Evolutionary conservation across 2,888 invertebrate genomes (phyloP).

Genomic region (Corbicula japonica): DNA sequence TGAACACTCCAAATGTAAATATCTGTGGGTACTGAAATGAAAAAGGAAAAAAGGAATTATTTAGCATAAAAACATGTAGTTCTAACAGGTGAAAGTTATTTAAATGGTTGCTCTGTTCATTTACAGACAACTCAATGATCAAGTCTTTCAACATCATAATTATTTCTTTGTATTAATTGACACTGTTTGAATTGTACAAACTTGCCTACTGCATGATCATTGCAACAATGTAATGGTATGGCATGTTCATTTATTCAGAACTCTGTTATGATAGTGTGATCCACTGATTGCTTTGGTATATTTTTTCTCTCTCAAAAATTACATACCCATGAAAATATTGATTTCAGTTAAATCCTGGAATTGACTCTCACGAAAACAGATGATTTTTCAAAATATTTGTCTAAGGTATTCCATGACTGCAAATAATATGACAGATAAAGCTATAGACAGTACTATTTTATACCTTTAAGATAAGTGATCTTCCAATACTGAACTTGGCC

Average conservation of each 20-base stretch:
- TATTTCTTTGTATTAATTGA: too few species aligned
- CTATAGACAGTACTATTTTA: too few species aligned
- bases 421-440: too few species aligned
- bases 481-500: slow-evolving; percentile 89
- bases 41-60: slow-evolving; percentile 16
- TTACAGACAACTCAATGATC: too few species aligned
- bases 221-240: too few species aligned
- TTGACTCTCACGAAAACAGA: neutral
- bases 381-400: neutral
- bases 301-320: neutral
- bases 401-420: too few species aligned
- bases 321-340: neutral
- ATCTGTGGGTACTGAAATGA: slow-evolving; percentile 89
- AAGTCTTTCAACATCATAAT: too few species aligned
- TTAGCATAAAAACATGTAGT: neutral
- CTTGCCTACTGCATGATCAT: too few species aligned
- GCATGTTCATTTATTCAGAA: too few species aligned
- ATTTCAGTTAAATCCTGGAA: neutral
- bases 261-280: too few species aligned
- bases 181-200: too few species aligned
- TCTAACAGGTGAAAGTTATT: neutral
- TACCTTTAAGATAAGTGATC: slow-evolving; percentile 90
- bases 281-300: neutral
- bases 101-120: too few species aligned
- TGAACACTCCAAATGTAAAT: slow-evolving; percentile 91